phyloP scores from a whole-genome alignment of 2,113 vertebrate genomes.

The Tachysurus fulvidraco region DNA sequence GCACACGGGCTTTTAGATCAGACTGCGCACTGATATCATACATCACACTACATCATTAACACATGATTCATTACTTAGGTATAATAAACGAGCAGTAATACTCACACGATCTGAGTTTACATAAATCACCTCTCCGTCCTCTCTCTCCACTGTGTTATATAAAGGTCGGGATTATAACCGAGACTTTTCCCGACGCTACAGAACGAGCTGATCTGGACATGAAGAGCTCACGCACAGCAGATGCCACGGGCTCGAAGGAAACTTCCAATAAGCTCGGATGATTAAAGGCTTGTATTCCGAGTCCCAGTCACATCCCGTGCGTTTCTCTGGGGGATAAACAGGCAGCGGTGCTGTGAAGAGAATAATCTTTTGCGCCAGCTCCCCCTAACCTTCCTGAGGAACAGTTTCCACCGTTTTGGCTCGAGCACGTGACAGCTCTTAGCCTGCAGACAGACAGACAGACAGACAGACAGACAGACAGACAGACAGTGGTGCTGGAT shows the following conservation, averaged over 20 bases:
- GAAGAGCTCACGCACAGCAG: background rate
- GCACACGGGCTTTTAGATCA: background rate
- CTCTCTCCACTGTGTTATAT: background rate
- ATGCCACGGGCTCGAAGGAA: background rate
- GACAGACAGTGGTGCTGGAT: background rate
- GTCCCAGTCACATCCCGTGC: background rate
- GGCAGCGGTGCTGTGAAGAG: constrained; percentile 42
- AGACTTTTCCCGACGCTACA: background rate
- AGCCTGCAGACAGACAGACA: constrained; percentile 26
- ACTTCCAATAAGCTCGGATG: constrained; percentile 32
- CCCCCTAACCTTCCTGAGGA: constrained; percentile 54
- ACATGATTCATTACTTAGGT: background rate
- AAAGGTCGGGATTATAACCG: background rate
- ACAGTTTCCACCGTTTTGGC: constrained; percentile 54
- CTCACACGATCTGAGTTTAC: background rate
- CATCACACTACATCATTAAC: background rate
- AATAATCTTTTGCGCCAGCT: constrained; percentile 35
- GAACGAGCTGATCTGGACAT: background rate
- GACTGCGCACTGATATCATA: background rate
- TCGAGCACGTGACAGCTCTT: constrained; percentile 76
- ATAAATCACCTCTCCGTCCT: too few species aligned
- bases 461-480: background rate
- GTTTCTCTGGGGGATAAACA: background rate
- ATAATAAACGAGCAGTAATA: background rate
- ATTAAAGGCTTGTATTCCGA: constrained; percentile 12